Evolutionary conservation across 2,797 vertebrate species (phyloP).

Genomic region (Apodemus agrarius): DNA sequence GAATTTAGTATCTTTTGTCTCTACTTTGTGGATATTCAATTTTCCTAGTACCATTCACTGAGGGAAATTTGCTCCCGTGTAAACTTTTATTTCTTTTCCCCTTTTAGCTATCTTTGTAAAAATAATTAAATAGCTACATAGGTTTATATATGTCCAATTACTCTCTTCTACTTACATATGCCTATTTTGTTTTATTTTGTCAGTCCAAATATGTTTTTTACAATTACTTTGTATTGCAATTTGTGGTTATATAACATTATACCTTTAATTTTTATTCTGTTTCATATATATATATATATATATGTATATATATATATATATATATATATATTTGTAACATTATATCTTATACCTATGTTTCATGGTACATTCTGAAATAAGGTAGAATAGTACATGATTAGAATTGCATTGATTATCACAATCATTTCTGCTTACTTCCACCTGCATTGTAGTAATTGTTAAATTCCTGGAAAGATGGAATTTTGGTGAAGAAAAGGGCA

Average conservation of each 20-base stretch:
- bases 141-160: too few relatives aligned
- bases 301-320: too few relatives aligned
- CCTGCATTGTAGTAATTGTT: not conserved
- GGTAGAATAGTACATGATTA: not conserved
- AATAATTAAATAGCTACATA: not conserved
- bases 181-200: not conserved
- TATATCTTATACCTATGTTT: not conserved
- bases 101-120: not conserved
- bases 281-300: too few relatives aligned
- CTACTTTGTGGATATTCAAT: not conserved
- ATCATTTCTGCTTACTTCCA: not conserved
- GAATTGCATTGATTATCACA: not conserved
- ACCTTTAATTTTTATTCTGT: not conserved
- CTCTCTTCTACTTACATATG: not conserved
- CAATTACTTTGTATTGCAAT: not conserved
- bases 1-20: not conserved
- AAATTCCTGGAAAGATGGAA: not conserved
- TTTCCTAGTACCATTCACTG: too few relatives aligned
- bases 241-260: not conserved
- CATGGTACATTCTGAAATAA: too few relatives aligned
- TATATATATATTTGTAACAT: not conserved
- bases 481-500: too few relatives aligned
- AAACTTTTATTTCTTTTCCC: not conserved
- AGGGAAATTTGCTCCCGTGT: too few relatives aligned
- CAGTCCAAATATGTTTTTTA: not conserved